Conservation (phyloP, 2,113 vertebrate species). For the Tringa solitaria region DNA sequence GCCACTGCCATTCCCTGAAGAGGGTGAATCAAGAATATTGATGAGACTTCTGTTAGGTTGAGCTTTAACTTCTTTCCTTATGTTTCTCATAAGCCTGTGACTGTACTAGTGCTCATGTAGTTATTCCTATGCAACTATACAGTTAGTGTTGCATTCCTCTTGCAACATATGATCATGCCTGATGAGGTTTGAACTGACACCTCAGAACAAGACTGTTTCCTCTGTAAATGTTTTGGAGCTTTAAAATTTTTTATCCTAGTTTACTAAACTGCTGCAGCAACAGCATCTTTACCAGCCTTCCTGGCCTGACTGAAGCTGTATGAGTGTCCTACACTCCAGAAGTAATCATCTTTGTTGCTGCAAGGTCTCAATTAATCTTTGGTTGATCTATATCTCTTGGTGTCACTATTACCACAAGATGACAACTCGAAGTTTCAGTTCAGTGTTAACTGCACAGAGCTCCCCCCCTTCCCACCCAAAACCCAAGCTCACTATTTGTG, state of each 20-base stretch:
- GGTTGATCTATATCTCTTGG: neutral
- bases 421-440: neutral
- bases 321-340: neutral
- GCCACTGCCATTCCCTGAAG: slow-evolving; percentile 89
- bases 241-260: neutral
- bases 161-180: neutral
- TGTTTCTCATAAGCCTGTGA: neutral
- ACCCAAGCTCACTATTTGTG: neutral
- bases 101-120: neutral
- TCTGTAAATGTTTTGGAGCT: neutral
- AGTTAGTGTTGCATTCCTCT: neutral
- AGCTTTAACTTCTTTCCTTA: neutral
- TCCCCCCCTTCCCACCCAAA: neutral
- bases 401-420: neutral
- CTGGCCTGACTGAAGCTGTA: neutral
- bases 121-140: neutral
- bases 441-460: neutral
- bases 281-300: neutral
- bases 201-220: neutral
- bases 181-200: neutral
- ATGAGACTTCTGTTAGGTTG: neutral
- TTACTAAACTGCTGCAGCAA: neutral
- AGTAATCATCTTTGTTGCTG: neutral
- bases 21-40: neutral
- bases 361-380: neutral